Percentiles rank a stretch among this genome's conserved stretches.
phyloP scores from a whole-genome alignment of 2,797 vertebrate species.

The Pristis pectinata region DNA sequence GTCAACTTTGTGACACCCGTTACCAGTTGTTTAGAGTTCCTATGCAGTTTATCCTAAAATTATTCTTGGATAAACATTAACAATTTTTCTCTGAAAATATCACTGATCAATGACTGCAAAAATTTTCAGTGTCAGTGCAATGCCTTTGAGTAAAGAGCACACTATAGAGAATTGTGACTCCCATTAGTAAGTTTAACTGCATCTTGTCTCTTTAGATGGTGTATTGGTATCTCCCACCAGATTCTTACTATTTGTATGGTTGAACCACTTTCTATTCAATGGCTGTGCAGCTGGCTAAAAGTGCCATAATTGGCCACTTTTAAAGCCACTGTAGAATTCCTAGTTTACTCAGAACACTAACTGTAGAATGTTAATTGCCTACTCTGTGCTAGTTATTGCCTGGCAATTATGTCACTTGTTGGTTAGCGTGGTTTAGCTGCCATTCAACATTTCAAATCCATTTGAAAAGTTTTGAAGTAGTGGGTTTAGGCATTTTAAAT shows the following conservation, averaged over 20 bases:
- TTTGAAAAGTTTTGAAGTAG: slow-evolving; percentile 12
- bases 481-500: background rate
- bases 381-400: no score
- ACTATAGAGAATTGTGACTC: background rate
- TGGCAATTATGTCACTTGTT: background rate
- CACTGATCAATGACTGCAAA: background rate
- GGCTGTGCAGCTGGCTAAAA: background rate
- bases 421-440: background rate
- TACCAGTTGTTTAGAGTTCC: background rate
- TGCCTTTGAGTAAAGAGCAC: background rate
- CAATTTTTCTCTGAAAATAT: background rate
- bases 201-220: slow-evolving; percentile 7
- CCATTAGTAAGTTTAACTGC: background rate
- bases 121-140: background rate
- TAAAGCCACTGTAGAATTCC: background rate
- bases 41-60: background rate
- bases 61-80: background rate
- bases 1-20: background rate
- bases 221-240: background rate
- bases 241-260: background rate
- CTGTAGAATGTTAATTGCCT: background rate
- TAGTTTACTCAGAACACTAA: background rate
- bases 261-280: background rate
- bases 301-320: background rate
- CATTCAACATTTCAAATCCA: slow-evolving; percentile 8